A percentile compares a stretch with the other conserved stretches of the same genome.
phyloP scores from a whole-genome alignment of 2,113 vertebrate genomes.

The Bagarius yarrelli region DNA sequence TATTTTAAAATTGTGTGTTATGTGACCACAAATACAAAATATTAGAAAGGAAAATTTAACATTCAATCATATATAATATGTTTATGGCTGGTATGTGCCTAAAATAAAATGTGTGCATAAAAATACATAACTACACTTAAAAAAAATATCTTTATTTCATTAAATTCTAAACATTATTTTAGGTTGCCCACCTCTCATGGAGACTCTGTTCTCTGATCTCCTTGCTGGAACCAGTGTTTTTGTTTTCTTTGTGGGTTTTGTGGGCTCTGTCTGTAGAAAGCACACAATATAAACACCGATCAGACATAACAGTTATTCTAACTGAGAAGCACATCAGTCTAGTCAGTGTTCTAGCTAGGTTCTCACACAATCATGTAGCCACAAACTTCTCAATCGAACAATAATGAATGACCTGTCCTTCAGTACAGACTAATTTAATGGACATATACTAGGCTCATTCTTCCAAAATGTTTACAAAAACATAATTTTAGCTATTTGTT shows the following conservation, averaged over 20 bases:
- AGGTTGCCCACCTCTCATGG: conserved; percentile 61
- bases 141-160: not conserved
- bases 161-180: not conserved
- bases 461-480: not conserved
- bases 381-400: not conserved
- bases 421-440: not conserved
- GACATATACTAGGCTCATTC: not conserved
- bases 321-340: not conserved
- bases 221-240: conserved; percentile 40
- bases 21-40: not conserved
- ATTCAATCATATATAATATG: not conserved
- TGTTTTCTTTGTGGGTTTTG: conserved; percentile 53
- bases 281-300: conserved; percentile 3
- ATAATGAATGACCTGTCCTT: not conserved
- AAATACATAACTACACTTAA: not conserved
- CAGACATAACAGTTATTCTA: not conserved
- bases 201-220: conserved; percentile 43
- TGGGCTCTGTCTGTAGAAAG: conserved; percentile 60
- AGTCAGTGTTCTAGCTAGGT: not conserved
- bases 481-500: not conserved
- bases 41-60: not conserved
- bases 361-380: not conserved
- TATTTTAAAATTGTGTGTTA: not conserved
- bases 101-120: not conserved
- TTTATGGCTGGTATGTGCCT: not conserved